Evolutionary conservation across 2,797 vertebrate genomes (phyloP).

Genomic region (Meda fulgida): DNA sequence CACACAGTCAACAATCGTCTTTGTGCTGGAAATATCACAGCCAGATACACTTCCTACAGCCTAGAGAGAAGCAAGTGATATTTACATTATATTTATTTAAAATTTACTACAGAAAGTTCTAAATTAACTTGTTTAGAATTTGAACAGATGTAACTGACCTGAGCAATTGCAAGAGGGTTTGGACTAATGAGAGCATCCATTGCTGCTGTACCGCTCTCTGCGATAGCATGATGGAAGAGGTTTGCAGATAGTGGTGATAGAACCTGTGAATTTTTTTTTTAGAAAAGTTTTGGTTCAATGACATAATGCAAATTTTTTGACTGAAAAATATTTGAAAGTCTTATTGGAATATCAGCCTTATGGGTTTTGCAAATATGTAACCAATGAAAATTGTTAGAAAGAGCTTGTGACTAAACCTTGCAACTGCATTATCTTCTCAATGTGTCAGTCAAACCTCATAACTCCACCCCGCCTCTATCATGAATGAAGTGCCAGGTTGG

Average conservation of each 20-base stretch:
- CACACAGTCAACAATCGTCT: slow-evolving; percentile 72
- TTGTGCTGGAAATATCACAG: slow-evolving; percentile 72
- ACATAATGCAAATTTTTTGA: too few species aligned
- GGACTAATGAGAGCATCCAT: background rate
- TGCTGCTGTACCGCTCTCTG: slow-evolving; percentile 78
- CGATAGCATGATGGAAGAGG: slow-evolving; percentile 75
- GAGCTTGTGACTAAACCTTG: background rate
- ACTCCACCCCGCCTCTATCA: too few species aligned
- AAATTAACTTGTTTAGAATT: background rate
- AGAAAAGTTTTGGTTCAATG: too few species aligned
- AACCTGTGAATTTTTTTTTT: slow-evolving; percentile 55
- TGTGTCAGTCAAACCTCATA: background rate
- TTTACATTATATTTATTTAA: background rate
- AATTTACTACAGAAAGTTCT: background rate
- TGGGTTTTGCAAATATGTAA: background rate
- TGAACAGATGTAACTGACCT: background rate
- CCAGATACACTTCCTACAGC: slow-evolving; percentile 67
- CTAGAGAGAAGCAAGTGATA: slow-evolving; percentile 58
- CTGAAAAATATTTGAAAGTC: too few species aligned
- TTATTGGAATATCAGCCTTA: too few species aligned
- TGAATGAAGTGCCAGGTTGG: too few species aligned
- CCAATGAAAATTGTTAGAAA: background rate
- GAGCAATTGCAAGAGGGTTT: slow-evolving; percentile 57
- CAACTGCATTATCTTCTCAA: background rate
- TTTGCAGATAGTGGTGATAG: slow-evolving; percentile 76